A percentile compares a stretch with the other conserved stretches of the same genome.
These are phyloP conservation scores for Orchesella cincta DNA, from an alignment of 1,140 invertebrate species.

Conservation along the genomic window DNA sequence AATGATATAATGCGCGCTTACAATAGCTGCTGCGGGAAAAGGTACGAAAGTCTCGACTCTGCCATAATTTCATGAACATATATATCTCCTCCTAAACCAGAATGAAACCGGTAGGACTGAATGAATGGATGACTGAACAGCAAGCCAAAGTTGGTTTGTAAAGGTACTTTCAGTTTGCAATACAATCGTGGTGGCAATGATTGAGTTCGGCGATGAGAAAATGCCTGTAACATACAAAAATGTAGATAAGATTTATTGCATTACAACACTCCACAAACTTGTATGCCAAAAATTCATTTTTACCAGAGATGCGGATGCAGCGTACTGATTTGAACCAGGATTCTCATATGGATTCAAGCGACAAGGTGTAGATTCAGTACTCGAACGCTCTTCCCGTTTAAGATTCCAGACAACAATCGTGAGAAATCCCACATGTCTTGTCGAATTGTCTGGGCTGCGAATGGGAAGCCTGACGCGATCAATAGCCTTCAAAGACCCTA, in stretches of 20 bases:
- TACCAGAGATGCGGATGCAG: background rate
- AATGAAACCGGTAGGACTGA: conserved; percentile 87
- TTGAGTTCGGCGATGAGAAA: conserved; percentile 77
- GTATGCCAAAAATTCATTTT: background rate
- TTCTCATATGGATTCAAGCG: conserved; percentile 57
- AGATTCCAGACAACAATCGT: conserved; percentile 79
- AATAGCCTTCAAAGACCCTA: conserved; percentile 65
- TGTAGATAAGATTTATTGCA: background rate
- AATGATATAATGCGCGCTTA: conserved; percentile 62
- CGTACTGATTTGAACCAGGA: background rate
- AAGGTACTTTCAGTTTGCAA: conserved; percentile 76
- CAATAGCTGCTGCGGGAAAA: conserved; percentile 84
- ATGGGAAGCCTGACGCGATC: conserved; percentile 55
- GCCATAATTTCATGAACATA: conserved; percentile 91
- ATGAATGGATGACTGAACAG: conserved; percentile 76
- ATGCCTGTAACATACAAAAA: conserved; percentile 56
- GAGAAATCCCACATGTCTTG: conserved; percentile 70
- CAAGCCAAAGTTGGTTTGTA: conserved; percentile 70
- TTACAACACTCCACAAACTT: too few relatives aligned
- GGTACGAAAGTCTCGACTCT: conserved; percentile 81
- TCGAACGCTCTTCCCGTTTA: conserved; percentile 71
- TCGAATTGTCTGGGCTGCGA: conserved; percentile 8
- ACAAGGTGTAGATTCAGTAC: conserved; percentile 70
- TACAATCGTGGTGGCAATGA: conserved; percentile 79
- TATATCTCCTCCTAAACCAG: conserved; percentile 84